These are phyloP conservation scores for Haemorhous mexicanus DNA, from an alignment of 2,113 vertebrate species.

Conservation along the genomic window DNA sequence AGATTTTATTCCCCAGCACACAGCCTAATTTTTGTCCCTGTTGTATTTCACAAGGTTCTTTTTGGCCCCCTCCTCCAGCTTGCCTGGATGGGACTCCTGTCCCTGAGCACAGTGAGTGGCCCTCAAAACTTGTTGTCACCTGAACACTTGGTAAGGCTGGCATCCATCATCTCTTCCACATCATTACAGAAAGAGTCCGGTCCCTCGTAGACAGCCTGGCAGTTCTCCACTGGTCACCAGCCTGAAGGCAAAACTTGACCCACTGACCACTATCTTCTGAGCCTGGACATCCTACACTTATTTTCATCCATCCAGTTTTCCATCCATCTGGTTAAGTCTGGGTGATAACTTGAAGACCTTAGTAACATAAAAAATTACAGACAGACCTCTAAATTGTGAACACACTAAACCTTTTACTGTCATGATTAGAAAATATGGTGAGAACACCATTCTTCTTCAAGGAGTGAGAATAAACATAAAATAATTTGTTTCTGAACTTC, in stretches of 20 bases:
- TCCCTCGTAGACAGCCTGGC: not conserved
- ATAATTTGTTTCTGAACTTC: not conserved
- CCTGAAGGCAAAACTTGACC: not conserved
- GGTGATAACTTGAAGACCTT: not conserved
- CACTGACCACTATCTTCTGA: rapidly evolving
- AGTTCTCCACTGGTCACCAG: not conserved
- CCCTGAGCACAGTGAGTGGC: rapidly evolving
- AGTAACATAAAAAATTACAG: not conserved
- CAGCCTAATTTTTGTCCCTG: not conserved
- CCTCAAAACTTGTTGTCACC: not conserved
- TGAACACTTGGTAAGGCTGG: not conserved
- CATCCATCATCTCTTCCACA: not conserved
- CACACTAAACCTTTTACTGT: not conserved
- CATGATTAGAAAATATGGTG: too few species aligned
- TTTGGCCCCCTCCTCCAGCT: not conserved
- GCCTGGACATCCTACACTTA: not conserved
- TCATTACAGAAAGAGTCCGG: not conserved
- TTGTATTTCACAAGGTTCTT: not conserved
- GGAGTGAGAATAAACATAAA: not conserved
- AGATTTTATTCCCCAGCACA: not conserved
- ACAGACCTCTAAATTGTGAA: not conserved
- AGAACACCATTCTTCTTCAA: not conserved
- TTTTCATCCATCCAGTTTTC: not conserved
- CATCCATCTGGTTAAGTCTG: not conserved
- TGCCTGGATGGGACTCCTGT: not conserved